Evolutionary conservation across 2,888 invertebrate genomes (phyloP), one percentile per base, ranked within the genome.

Genomic region (Drosophila antonietae): DNA sequence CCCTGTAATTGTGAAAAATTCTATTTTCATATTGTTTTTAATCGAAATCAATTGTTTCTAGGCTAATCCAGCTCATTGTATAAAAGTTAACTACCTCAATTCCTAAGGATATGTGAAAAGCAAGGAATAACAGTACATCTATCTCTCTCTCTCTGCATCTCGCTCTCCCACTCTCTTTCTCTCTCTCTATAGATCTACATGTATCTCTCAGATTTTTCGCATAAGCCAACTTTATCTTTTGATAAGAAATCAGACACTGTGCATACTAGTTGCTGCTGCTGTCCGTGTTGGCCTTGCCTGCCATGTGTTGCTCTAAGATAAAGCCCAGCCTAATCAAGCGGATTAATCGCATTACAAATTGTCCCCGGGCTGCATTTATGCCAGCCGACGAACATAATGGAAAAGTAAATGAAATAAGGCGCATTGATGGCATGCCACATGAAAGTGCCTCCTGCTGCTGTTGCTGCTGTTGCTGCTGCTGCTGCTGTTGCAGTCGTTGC

Each of bases 281-380:
- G 23, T 15, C 49, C 62, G 63, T 66, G 63, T 41, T 59, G n/a
- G 74, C 68, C 68, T 56, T 65, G 68, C 47, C 44, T 62, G 35
- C 43, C 68, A 68, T 68, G 46, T 46, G 69, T 56, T 41, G 39
- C 14, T 31, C 44, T 44, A 31, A 43, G 66, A 63, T 49, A 61
- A 73, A 75, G 80, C 69, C 73, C 47, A 80, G 83, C 75, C 86
- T 78, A 90, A 90, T 90, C 80, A 80, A 70, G 68, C 67, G 75
- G 70, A 77, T 81, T 89, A 90, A 86, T 83, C 90, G 86, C 75
- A 80, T 90, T 85, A 83, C 88, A 89, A 89, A 82, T 88, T 85
- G 90, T 88, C 71, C 75, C 68, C 61, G 58, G 63, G 67, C 77
- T 51, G 68, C 68, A 67, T 64, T 73, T 77, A 78, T 88, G 70